Evolutionary conservation across 2,797 vertebrate genomes (phyloP), one percentile per base, ranked within the genome.

Genomic region (Florisuga fusca): DNA sequence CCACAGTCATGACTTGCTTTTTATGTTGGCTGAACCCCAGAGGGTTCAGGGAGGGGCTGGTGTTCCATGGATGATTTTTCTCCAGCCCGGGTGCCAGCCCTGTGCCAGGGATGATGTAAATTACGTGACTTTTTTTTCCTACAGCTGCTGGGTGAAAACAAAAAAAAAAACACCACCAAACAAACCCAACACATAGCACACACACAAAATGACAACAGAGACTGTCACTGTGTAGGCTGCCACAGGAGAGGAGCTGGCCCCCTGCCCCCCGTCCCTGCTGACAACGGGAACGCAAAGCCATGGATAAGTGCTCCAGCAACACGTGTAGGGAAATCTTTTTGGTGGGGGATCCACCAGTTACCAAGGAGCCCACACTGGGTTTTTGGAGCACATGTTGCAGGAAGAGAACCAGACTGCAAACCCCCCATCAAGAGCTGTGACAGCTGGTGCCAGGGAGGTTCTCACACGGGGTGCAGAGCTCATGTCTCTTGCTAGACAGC

Each of bases 161-260:
- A 83, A 54, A 4, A 38, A 10, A 38, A 38, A 38, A 38, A 41
- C 13, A 41, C 8, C 36, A 15, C 14, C 38, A 41, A 38, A 38
- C 10, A 38, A 43, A 2, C 1, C 18, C 80, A 46, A 46, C 46
- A 71, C 77, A 53, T 0, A 53, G 59, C 54, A 55, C 6, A 10
- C 38, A 38, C 66, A 33, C 38, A 34, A 53, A 57, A 63, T 8
- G 26, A 66, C 86, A 84, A 92, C 89, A 90, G 77, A 84, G 71
- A 46, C 77, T 61, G 81, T 67, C 84, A 78, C 50, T 94, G 89
- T 95, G 81, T 13, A 0, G 54, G 58, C 74, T 75, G 84, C 89
- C 93, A 93, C 86, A 95, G 83, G 15, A 93, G 55, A 61, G 83
- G 86, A 89, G 73, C 79, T 76, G 85, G 74, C 14, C 59, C 64